Evolutionary conservation across 2,888 invertebrate species (phyloP).

Genomic region (Petrolisthes manimaculis): DNA sequence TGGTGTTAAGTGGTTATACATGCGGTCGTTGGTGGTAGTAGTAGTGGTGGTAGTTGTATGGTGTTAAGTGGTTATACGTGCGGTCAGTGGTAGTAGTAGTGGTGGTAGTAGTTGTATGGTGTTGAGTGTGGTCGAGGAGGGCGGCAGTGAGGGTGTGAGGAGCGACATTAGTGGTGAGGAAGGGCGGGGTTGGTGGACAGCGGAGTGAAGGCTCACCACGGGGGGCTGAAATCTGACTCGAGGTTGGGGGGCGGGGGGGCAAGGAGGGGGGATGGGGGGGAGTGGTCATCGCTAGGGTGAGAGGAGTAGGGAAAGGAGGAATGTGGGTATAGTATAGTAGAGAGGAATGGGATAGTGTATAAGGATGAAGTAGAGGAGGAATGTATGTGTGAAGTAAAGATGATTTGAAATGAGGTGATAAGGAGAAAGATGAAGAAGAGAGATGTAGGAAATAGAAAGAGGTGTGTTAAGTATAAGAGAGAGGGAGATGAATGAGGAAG

Average conservation of each 20-base stretch:
- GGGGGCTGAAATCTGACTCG: conserved; percentile 2
- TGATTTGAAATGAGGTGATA: not conserved
- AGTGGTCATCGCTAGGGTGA: conserved; percentile 30
- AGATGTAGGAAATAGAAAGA: not conserved
- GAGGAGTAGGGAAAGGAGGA: not conserved
- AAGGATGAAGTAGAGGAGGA: not conserved
- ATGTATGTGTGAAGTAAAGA: too few relatives aligned
- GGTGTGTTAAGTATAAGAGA: not conserved
- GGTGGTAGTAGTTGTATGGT: not conserved
- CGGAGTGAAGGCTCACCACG: conserved; percentile 2
- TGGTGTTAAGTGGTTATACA: not conserved
- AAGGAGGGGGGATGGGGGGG: not conserved
- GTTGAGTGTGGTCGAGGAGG: not conserved
- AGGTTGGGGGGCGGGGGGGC: too few relatives aligned
- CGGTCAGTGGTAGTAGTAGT: not conserved
- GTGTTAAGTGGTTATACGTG: not conserved
- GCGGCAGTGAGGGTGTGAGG: conserved; percentile 13
- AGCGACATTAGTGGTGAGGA: conserved; percentile 37
- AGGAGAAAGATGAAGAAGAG: not conserved
- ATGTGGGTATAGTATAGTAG: not conserved
- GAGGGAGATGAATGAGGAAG: not conserved
- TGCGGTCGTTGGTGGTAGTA: not conserved
- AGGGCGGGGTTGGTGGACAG: conserved; percentile 30
- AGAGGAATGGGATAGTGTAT: too few relatives aligned
- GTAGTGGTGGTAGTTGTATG: not conserved